Evolutionary conservation across 2,888 invertebrate species (phyloP).

Genomic region (Microdon myrmicae): DNA sequence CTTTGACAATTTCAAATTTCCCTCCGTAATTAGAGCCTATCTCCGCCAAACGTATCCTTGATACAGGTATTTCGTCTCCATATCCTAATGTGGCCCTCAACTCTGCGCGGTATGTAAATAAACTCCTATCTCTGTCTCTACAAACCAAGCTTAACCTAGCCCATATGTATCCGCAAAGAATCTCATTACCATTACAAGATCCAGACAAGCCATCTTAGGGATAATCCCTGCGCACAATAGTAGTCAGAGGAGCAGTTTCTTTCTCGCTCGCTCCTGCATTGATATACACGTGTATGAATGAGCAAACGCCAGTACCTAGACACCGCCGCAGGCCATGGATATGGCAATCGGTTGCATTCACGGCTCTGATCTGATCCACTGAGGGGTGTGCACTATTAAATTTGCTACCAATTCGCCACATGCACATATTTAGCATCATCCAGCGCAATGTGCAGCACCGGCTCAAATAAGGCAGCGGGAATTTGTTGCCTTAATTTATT

Average conservation of each 20-base stretch:
- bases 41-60: conserved; percentile 13
- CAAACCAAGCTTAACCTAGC: conserved; percentile 7
- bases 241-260: too few relatives aligned
- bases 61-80: conserved; percentile 25
- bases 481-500: conserved; percentile 57
- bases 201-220: conserved; percentile 41
- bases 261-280: too few relatives aligned
- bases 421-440: conserved; percentile 52
- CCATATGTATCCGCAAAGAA: conserved; percentile 6
- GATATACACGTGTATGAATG: conserved; percentile 17
- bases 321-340: conserved; percentile 37
- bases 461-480: conserved; percentile 55
- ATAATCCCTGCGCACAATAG: too few relatives aligned
- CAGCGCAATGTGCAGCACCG: conserved; percentile 35
- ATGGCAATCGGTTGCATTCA: conserved; percentile 50
- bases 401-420: conserved; percentile 52
- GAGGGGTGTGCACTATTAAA: conserved; percentile 50
- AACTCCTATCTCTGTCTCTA: conserved; percentile 14
- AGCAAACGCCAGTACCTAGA: conserved; percentile 23
- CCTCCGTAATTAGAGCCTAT: too few relatives aligned
- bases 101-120: conserved; percentile 49
- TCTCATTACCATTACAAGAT: conserved; percentile 27
- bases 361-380: conserved; percentile 40
- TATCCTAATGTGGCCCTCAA: conserved; percentile 35
- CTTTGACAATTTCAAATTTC: too few relatives aligned